These are phyloP conservation scores for Diabrotica undecimpunctata DNA, from an alignment of 1,140 invertebrate species.

Conservation along the genomic window DNA sequence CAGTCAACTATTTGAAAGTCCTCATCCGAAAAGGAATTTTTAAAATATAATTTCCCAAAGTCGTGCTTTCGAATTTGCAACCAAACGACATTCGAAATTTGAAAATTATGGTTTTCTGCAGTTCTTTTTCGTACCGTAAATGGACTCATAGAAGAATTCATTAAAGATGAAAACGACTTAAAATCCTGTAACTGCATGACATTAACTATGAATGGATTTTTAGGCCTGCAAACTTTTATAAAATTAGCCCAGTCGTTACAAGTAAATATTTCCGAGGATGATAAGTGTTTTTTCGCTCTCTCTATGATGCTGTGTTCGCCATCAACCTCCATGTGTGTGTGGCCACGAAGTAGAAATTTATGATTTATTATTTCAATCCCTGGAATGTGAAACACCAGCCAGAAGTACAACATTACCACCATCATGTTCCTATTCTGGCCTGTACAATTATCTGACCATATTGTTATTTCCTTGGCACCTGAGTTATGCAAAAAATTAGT, in stretches of 20 bases:
- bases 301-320: conserved; percentile 7
- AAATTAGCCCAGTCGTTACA: background rate
- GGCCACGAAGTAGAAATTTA: conserved; percentile 12
- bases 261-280: background rate
- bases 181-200: no score
- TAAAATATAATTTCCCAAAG: no score
- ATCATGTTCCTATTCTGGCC: conserved; percentile 12
- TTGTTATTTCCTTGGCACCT: conserved; percentile 1
- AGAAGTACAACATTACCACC: conserved; percentile 8
- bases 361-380: background rate
- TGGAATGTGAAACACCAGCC: background rate
- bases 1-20: no score
- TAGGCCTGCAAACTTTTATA: background rate
- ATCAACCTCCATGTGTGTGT: conserved; percentile 10
- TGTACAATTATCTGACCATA: conserved; percentile 7
- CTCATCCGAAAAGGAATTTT: no score
- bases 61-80: no score
- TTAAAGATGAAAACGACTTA: no score
- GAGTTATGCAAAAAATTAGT: no score
- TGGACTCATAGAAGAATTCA: no score
- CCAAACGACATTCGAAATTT: no score
- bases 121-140: no score
- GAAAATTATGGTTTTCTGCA: no score
- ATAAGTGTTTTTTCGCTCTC: conserved; percentile 2
- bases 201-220: no score